Base-by-base conservation (phyloP, 2,888 invertebrate species). In the Amphipyra berbera region DNA sequence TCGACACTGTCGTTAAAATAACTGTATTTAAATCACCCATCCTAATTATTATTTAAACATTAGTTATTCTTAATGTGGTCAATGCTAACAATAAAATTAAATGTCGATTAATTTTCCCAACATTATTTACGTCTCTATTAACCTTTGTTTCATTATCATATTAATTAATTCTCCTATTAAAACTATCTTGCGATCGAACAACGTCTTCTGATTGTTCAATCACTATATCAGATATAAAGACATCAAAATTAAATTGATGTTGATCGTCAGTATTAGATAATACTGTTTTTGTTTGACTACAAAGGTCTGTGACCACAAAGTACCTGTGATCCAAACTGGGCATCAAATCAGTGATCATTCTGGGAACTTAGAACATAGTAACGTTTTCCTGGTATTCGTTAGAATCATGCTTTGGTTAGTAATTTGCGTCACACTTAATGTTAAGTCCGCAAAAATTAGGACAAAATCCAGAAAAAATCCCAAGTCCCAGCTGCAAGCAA, bases 171-270 rank as follows among this genome's bases (percentile, higher is more conserved):
- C 59, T 40, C 1, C 45, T 9, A 63, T 63, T 55, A 61, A 40
- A 42, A 30, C 57, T 68, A 72, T 72, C 60, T 63, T 21, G n/a
- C 41, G 41, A 63, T 73, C 68, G 2, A 21, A 62, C 61, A 61
- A 30, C 44, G 46, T 50, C 44, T 61, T 60, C 50, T 62, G 53
- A 59, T 62, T 52, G 61, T 59, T 57, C 48, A 59, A 59, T 53
- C 40, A 54, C 8, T 45, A 57, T 68, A 8, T 12, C 15, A 61
- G 49, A 54, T 60, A 73, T 73, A 8, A 73, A 72, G 73, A 61
- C 57, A 63, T 73, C 60, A 52, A 52, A n/a, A 42, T 50, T 48
- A 56, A 46, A 61, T 72, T 49, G 49, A 58, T 54, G 49, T 59
- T n/a, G 71, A 59, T 71, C 47, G 49, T 58, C 60, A 54, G 30